Percentiles rank a stretch among this genome's conserved stretches.
Evolutionary conservation across 2,888 invertebrate genomes (phyloP).

Genomic region (Drosophila sordidula): DNA sequence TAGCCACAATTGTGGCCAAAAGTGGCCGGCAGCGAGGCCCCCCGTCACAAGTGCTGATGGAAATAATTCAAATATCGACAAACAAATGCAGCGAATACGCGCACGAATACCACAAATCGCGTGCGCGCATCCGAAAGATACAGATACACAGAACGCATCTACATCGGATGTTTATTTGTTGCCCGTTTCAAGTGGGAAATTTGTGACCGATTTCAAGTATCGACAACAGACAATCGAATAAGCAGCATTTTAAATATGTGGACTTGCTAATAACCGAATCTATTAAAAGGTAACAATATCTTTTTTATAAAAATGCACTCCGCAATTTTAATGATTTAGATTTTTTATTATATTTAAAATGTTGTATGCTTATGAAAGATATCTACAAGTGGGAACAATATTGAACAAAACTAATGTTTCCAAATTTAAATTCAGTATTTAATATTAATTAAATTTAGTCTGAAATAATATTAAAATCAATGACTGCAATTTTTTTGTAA

Average conservation of each 20-base stretch:
- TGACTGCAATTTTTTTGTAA: neutral
- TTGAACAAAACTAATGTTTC: too few relatives aligned
- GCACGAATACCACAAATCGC: slow-evolving; percentile 53
- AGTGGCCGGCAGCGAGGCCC: slow-evolving; percentile 54
- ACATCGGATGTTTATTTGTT: slow-evolving; percentile 49
- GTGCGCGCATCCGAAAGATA: slow-evolving; percentile 38
- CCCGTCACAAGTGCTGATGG: slow-evolving; percentile 53
- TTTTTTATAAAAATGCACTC: too few relatives aligned
- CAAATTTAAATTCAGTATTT: too few relatives aligned
- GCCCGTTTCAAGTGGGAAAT: slow-evolving; percentile 31
- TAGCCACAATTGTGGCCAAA: slow-evolving; percentile 74
- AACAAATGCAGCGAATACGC: slow-evolving; percentile 46
- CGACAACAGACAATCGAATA: slow-evolving; percentile 20
- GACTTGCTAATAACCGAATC: neutral
- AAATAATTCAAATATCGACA: slow-evolving; percentile 76
- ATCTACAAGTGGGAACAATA: too few relatives aligned
- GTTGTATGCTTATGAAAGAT: neutral
- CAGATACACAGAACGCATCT: slow-evolving; percentile 27
- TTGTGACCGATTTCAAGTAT: slow-evolving; percentile 44
- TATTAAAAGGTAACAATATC: too few relatives aligned
- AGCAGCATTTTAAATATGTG: neutral
- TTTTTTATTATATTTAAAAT: neutral
- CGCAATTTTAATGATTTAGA: too few relatives aligned
- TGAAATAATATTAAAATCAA: too few relatives aligned
- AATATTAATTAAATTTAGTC: too few relatives aligned